Evolutionary conservation across 2,888 invertebrate genomes (phyloP), one percentile per base, ranked within the genome.

Genomic region (Caenorhabditis doughertyi): DNA sequence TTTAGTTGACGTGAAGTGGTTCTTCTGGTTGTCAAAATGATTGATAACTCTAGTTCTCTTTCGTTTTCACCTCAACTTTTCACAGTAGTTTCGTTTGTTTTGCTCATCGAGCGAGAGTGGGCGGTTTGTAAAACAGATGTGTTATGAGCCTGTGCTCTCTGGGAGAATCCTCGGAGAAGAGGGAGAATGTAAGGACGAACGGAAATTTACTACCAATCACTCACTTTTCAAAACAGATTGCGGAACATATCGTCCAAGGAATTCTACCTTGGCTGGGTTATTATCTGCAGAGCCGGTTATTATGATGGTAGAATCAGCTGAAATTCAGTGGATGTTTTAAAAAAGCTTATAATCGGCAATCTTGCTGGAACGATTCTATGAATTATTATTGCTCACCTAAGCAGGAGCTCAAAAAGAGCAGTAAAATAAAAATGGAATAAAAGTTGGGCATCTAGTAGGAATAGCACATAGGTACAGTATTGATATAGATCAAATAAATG

Each of bases 51-150:
- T 16, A 16, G 64, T 60, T 72, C 29, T 13, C 11, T 49, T 51
- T 42, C 71, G 21, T 67, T 56, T 39, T 29, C n/a, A 39, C 35
- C 23, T 44, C 13, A 21, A 32, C 74, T 58, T 56, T 49, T 23
- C 23, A 32, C 44, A 60, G 39, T 62, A 49, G 73, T 73, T 72
- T 51, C 62, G 72, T 25, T n/a, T 73, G 73, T 53, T 51, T 53
- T 74, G 60, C 67, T 74, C 67, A 18, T 29, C 23, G 56, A 67
- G 74, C 64, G 56, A 32, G 51, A 44, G 74, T 65, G 74, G 74
- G 74, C 65, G 74, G 74, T 58, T 74, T 65, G 73, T 74, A 65
- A 67, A 74, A 67, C 74, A 74, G 74, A 74, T 74, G 74, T 74
- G 74, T 74, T 74, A 74, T 74, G 74, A 74, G 74, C 56, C 25